Conservation (phyloP, 2,113 vertebrate genomes). For the Heterotilapia buettikoferi region DNA sequence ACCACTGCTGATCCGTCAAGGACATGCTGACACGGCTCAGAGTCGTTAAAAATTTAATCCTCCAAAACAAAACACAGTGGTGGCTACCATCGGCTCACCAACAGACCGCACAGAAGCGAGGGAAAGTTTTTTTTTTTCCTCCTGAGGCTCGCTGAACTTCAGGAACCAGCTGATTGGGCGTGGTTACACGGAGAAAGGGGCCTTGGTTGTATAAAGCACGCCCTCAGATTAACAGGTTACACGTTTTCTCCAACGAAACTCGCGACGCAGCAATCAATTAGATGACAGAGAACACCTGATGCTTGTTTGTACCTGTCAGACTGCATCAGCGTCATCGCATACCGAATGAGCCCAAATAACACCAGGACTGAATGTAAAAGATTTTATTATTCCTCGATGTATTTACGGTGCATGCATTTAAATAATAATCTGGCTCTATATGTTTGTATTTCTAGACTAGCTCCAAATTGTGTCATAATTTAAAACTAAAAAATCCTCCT, state of each 20-base stretch:
- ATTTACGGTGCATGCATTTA: background rate
- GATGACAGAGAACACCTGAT: background rate
- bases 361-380: background rate
- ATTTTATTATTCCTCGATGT: background rate
- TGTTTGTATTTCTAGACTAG: background rate
- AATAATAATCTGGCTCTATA: background rate
- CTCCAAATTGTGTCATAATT: background rate
- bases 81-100: background rate
- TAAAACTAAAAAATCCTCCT: background rate
- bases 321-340: background rate
- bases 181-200: background rate
- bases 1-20: slow-evolving; percentile 74
- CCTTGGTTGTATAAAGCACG: background rate
- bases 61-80: background rate
- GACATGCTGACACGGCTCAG: slow-evolving; percentile 61
- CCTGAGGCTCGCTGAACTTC: background rate
- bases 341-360: background rate
- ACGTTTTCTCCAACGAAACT: background rate
- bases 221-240: slow-evolving; percentile 25
- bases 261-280: background rate
- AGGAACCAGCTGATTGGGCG: slow-evolving; percentile 59
- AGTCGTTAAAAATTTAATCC: background rate
- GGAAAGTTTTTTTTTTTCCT: slow-evolving; percentile 3
- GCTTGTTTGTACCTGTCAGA: background rate
- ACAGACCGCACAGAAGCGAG: background rate